These are phyloP conservation scores for Pseudorasbora parva DNA, from an alignment of 2,113 vertebrate genomes.

Conservation along the genomic window DNA sequence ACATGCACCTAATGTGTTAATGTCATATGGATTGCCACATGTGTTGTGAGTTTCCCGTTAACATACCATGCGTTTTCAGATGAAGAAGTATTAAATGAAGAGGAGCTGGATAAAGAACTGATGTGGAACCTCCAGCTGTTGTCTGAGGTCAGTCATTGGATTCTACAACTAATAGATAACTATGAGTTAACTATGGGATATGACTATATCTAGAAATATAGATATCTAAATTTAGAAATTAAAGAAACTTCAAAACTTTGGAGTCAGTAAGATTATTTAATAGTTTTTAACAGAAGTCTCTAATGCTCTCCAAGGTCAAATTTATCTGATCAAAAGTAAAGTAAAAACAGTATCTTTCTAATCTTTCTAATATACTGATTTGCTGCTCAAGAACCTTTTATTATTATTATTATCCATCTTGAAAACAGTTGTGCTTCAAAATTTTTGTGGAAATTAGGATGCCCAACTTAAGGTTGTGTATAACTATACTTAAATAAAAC, in stretches of 20 bases:
- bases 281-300: not conserved
- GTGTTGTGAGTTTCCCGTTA: slow-evolving; percentile 25
- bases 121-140: slow-evolving; percentile 96
- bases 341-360: not conserved
- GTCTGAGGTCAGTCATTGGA: slow-evolving; percentile 85
- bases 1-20: not conserved
- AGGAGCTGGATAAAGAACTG: slow-evolving; percentile 96
- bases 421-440: not conserved
- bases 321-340: not conserved
- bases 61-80: slow-evolving; percentile 74
- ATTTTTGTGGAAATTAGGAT: too few relatives aligned
- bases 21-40: not conserved
- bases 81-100: slow-evolving; percentile 91
- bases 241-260: not conserved
- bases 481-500: not conserved
- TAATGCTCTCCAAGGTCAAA: not conserved
- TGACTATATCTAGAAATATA: not conserved
- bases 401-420: not conserved
- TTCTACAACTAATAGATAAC: not conserved
- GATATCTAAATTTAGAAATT: not conserved
- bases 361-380: not conserved
- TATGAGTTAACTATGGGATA: too few relatives aligned
- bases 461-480: not conserved
- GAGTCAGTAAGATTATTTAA: not conserved
- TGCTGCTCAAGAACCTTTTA: not conserved